Percentiles rank a stretch among this genome's conserved stretches.
Conservation (phyloP, 2,113 vertebrate genomes). For the Ptilorrhoa leucosticta region DNA sequence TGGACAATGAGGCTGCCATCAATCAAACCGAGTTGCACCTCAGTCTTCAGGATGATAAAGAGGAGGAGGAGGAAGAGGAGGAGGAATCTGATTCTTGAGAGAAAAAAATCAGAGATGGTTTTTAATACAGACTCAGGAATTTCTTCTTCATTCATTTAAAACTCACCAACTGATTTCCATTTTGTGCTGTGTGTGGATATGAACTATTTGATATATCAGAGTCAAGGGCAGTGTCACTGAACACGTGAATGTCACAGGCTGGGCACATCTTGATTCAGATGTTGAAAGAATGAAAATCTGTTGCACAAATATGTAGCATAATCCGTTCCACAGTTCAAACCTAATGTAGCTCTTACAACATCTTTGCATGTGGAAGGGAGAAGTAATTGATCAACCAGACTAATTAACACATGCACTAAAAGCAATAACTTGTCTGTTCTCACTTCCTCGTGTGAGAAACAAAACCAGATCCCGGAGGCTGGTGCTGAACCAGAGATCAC, state of each 20-base stretch:
- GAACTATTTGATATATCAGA: background rate
- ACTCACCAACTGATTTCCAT: background rate
- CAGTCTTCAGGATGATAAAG: conserved; percentile 47
- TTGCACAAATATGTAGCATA: conserved; percentile 35
- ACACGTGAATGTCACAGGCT: background rate
- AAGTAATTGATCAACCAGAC: background rate
- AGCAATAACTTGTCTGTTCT: conserved; percentile 36
- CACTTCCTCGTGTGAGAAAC: background rate
- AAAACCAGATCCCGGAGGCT: background rate
- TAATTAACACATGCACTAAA: background rate
- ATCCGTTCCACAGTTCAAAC: background rate
- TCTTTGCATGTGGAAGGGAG: background rate
- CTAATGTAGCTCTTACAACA: background rate
- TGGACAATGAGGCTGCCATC: conserved; percentile 79
- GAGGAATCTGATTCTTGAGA: conserved; percentile 73
- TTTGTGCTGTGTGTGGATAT: background rate
- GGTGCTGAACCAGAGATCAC: background rate
- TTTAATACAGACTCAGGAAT: conserved; percentile 13
- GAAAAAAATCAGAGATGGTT: background rate
- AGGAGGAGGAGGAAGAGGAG: conserved; percentile 71
- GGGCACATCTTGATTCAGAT: background rate
- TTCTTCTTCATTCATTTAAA: background rate
- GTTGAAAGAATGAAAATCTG: background rate
- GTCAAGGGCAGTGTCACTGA: background rate
- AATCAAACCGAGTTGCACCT: conserved; percentile 78